These are phyloP conservation scores for Cyanoderma ruficeps DNA, from an alignment of 2,113 vertebrate species.

Conservation along the genomic window DNA sequence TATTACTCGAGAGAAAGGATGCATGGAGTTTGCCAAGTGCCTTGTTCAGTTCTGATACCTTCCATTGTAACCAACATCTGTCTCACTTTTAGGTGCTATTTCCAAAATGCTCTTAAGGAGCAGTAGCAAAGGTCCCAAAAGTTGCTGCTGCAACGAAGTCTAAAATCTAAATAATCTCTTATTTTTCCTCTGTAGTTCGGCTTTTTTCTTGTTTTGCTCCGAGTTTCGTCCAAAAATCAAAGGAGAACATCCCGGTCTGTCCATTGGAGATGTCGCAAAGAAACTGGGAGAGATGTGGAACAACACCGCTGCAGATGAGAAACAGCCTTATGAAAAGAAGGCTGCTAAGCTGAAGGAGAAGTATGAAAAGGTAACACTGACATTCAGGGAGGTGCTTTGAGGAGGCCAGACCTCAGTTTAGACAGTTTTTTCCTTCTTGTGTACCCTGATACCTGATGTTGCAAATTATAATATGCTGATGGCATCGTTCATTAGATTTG, in stretches of 20 bases:
- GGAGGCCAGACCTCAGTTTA: background rate
- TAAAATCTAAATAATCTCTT: background rate
- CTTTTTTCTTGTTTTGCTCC: conserved; percentile 96
- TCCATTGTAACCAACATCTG: background rate
- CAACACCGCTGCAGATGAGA: conserved; percentile 86
- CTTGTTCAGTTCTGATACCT: background rate
- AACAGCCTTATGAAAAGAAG: conserved; percentile 95
- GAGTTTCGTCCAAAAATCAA: conserved; percentile 96
- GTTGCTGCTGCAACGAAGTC: background rate
- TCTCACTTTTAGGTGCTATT: background rate
- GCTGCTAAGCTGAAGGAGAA: conserved; percentile 97
- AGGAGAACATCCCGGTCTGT: conserved; percentile 85
- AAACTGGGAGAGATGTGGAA: conserved; percentile 98
- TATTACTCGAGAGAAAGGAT: background rate
- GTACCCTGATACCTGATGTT: background rate
- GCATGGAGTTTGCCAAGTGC: background rate
- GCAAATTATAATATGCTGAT: background rate
- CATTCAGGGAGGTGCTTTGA: background rate
- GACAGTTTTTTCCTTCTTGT: accelerated
- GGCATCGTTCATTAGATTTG: background rate
- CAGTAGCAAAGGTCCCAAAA: background rate
- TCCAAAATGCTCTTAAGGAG: background rate
- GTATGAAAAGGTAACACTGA: conserved; percentile 88
- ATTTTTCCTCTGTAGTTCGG: conserved; percentile 77
- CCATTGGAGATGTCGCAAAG: conserved; percentile 93